These are phyloP conservation scores for Sussaba pulchella DNA, from an alignment of 2,888 invertebrate genomes.

Conservation along the genomic window DNA sequence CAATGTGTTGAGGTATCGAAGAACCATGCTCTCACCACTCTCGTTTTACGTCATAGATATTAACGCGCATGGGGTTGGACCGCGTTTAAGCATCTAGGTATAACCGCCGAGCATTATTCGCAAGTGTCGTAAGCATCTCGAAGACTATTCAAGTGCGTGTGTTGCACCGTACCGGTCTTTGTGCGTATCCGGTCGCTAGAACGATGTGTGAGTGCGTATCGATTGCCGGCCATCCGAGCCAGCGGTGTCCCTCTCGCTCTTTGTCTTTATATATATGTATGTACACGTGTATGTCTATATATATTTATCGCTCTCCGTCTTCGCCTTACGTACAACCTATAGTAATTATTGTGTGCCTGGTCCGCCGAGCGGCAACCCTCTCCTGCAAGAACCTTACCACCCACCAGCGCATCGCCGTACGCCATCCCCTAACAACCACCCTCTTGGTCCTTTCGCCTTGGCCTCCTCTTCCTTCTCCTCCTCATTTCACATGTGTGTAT, in stretches of 20 bases:
- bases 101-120: slow-evolving; percentile 8
- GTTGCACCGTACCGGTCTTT: slow-evolving; percentile 35
- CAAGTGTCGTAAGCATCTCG: slow-evolving; percentile 11
- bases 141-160: slow-evolving; percentile 23
- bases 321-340: slow-evolving; percentile 68
- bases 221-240: slow-evolving; percentile 82
- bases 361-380: slow-evolving; percentile 63
- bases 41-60: no score
- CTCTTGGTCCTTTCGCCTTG: slow-evolving; percentile 54
- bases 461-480: slow-evolving; percentile 64
- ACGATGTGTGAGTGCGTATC: slow-evolving; percentile 80
- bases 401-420: slow-evolving; percentile 57
- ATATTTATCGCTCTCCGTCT: slow-evolving; percentile 34
- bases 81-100: slow-evolving; percentile 4
- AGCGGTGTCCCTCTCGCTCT: slow-evolving; percentile 69
- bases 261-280: background rate
- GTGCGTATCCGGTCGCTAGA: slow-evolving; percentile 59
- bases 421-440: slow-evolving; percentile 62
- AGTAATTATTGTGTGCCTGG: slow-evolving; percentile 72
- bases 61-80: no score
- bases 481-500: slow-evolving; percentile 81
- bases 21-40: no score
- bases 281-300: background rate
- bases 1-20: no score
- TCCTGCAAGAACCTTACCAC: slow-evolving; percentile 57